Evolutionary conservation across 1,140 invertebrate species (phyloP).

Genomic region (Drosophila yakuba): DNA sequence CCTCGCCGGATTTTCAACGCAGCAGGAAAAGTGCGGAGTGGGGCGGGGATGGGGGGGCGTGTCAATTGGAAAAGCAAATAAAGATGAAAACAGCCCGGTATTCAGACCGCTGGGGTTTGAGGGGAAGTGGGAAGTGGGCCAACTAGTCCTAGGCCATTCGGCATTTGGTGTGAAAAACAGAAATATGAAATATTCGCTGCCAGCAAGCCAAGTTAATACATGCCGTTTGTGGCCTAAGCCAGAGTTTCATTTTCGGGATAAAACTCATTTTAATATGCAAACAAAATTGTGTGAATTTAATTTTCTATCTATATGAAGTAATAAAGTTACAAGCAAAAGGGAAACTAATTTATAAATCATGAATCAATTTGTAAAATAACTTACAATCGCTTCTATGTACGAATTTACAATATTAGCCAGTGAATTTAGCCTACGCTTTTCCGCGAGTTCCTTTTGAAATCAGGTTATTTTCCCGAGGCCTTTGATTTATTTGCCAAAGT

Average conservation of each 20-base stretch:
- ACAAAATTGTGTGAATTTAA: not conserved
- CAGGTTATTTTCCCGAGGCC: not conserved
- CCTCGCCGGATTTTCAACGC: slow-evolving; percentile 1
- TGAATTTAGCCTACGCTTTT: not conserved
- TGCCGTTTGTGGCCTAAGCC: not conserved
- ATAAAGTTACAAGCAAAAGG: too few relatives aligned
- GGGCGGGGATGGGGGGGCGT: slow-evolving; percentile 6
- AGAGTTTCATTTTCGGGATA: not conserved
- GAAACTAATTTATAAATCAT: too few relatives aligned
- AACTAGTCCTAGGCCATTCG: not conserved
- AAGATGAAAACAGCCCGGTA: slow-evolving; percentile 24
- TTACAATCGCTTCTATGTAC: too few relatives aligned
- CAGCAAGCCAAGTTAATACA: not conserved
- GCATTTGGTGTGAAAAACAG: not conserved
- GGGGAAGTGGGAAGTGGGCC: not conserved
- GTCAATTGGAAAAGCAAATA: slow-evolving; percentile 43
- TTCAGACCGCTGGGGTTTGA: slow-evolving; percentile 2
- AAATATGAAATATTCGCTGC: not conserved
- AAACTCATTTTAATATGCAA: not conserved
- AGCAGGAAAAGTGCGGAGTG: not conserved
- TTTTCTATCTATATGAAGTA: too few relatives aligned
- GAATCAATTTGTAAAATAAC: too few relatives aligned
- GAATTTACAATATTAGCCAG: too few relatives aligned
- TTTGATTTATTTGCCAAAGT: not conserved
- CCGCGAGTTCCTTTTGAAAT: not conserved